A percentile compares a stretch with the other conserved stretches of the same genome.
These are phyloP conservation scores for Silvanus unidentatus DNA, from an alignment of 2,888 invertebrate species.

Conservation along the genomic window DNA sequence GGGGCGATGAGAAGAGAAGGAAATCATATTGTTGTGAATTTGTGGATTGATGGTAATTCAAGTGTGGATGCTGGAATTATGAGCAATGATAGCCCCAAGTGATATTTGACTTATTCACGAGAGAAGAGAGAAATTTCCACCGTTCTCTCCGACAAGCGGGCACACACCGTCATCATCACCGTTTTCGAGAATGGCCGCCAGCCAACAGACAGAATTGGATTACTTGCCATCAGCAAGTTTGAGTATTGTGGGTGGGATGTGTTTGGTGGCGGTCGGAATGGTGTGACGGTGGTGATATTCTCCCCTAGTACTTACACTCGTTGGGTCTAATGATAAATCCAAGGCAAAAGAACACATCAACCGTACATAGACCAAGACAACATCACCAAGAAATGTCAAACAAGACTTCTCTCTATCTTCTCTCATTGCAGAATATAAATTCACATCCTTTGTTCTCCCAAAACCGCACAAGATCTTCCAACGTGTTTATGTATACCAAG, in stretches of 20 bases:
- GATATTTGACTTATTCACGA: conserved; percentile 17
- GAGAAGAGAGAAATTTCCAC: conserved; percentile 7
- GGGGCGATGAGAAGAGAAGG: too few relatives aligned
- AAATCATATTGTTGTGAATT: not conserved
- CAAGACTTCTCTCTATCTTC: conserved; percentile 18
- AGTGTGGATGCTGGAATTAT: conserved; percentile 13
- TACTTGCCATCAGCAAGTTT: conserved; percentile 24
- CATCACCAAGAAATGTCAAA: conserved; percentile 19
- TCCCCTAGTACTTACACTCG: too few relatives aligned
- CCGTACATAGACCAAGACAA: too few relatives aligned
- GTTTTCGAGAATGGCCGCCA: conserved; percentile 33
- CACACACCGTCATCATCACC: too few relatives aligned
- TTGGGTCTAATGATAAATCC: conserved; percentile 17
- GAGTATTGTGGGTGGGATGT: not conserved
- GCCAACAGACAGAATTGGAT: conserved; percentile 32
- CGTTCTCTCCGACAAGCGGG: too few relatives aligned
- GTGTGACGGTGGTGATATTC: conserved; percentile 5
- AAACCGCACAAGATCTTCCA: too few relatives aligned
- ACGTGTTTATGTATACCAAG: too few relatives aligned
- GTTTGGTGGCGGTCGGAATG: conserved; percentile 17
- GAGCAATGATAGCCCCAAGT: conserved; percentile 20
- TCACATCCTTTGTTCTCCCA: conserved; percentile 21
- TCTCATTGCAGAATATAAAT: conserved; percentile 24
- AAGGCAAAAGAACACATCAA: conserved; percentile 11
- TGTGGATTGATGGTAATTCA: conserved; percentile 5